Conservation (phyloP, 2,888 invertebrate species). For the Ennomos fuscantarius region DNA sequence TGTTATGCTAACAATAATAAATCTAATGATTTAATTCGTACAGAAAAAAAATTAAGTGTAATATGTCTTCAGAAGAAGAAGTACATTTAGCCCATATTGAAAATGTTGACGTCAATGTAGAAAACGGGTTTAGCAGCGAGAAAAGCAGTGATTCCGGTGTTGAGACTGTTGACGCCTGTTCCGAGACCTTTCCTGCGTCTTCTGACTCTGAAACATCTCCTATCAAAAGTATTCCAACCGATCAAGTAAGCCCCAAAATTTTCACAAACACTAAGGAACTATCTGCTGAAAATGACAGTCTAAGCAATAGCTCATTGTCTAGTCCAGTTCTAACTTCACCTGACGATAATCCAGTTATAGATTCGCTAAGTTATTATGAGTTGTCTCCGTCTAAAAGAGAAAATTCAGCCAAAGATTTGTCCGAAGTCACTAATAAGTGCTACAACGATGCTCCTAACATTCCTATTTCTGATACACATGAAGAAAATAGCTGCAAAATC, state of each 20-base stretch:
- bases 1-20: constrained; percentile 38
- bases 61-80: constrained; percentile 61
- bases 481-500: constrained; percentile 31
- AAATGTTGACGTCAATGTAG: constrained; percentile 64
- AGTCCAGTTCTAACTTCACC: constrained; percentile 49
- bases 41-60: constrained; percentile 43
- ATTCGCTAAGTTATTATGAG: constrained; percentile 42
- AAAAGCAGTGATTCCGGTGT: constrained; percentile 64
- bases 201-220: constrained; percentile 56
- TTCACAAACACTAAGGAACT: constrained; percentile 4
- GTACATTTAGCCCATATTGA: constrained; percentile 57
- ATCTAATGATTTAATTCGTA: constrained; percentile 43
- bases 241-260: constrained; percentile 25
- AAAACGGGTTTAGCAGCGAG: constrained; percentile 55
- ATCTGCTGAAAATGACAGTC: constrained; percentile 9
- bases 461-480: constrained; percentile 1
- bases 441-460: constrained; percentile 27
- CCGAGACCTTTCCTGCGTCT: constrained; percentile 46
- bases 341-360: constrained; percentile 42
- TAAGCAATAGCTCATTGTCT: constrained; percentile 43
- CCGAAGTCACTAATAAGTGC: constrained; percentile 26
- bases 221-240: constrained; percentile 41
- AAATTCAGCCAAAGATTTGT: constrained; percentile 42
- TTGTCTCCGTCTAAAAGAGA: constrained; percentile 36
- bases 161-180: constrained; percentile 55